Base-by-base conservation (phyloP, 2,888 invertebrate species). In the Sturmia bella region DNA sequence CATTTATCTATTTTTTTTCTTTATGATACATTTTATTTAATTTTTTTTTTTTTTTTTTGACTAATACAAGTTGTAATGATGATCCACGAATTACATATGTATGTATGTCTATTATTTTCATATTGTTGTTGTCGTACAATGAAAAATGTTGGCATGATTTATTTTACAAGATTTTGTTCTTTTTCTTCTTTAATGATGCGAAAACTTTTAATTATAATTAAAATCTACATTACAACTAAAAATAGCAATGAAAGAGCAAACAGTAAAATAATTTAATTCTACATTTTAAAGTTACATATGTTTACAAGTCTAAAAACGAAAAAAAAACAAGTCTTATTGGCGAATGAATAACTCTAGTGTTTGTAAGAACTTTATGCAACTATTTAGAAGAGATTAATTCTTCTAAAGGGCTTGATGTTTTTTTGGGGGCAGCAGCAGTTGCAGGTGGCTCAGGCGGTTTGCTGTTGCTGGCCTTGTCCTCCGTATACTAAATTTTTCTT, bases 401-500 rank as follows among this genome's bases (percentile, higher is more conserved):
- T 64, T 77, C 74, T 64, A 52, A 50, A 27, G 27, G 17, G 13
- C 11, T 15, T 24, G 64, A 32, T 41, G 64, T 41, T 17, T n/a
- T n/a, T n/a, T n/a, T n/a, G 37, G 12, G 11, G 57, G 12, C n/a
- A n/a, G n/a, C n/a, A n/a, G 52, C 17, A 21, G 43, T 12, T 11
- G 54, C 6, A 45, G 45, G 12, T 13, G 45, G 21, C 12, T 56
- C 41, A 27, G 76, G 27, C 39, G 37, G 17, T 9, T 45, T 54
- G 17, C 45, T 45, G 37, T 15, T 45, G 59, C 15, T 45, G 15
- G 27, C 19, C 13, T 48, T 57, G 13, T 48, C 12, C 17, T 75
- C 75, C 61, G 72, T 76, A 73, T 77, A 70, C 80, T 79, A 83
- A 61, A 80, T 83, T 70, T 70, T 73, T 32, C 83, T 77, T 61